Evolutionary conservation across 2,888 invertebrate species (phyloP), one percentile per base, ranked within the genome.

Genomic region (Mechanitis messenoides): DNA sequence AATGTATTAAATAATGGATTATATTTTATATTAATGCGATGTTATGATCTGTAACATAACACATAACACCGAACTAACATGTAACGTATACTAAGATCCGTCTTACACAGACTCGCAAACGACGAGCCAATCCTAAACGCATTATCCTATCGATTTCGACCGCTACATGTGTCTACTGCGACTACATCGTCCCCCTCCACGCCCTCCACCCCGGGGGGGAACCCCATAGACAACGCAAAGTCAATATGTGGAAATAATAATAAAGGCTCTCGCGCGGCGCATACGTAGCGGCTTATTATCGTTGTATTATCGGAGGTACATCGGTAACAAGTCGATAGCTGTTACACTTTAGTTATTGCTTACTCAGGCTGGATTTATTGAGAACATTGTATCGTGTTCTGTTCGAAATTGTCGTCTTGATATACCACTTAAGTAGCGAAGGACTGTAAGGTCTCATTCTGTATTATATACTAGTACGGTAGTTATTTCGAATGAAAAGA

Each of bases 171-270:
- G 81, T 82, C 80, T 78, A 76, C 73, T 71, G 74, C 74, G 76
- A 80, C 73, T 77, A 77, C 79, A 78, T 74, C 74, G 73, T 72
- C 69, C 68, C 71, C 68, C 68, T 56, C 64, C 64, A 67, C 60
- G 65, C 64, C 66, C 56, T 68, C 66, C 58, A 56, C 59, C 59
- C 58, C 55, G 59, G 38, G 6, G 35, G 35, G 35, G 35, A 6
- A 60, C 65, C 73, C 72, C 70, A 81, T 79, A 84, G 84, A 83
- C 85, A 83, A 79, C 79, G 84, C 79, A 80, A 82, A 85, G 84
- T 87, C 87, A 85, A 87, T 89, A 89, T 88, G 89, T 83, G 87
- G 87, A 84, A 84, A 88, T 87, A 86, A 90, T 87, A 86, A 87
- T 87, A 89, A 86, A 86, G 84, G 80, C 74, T 75, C 71, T 77